Percentiles rank a stretch among this genome's conserved stretches.
Evolutionary conservation across 2,797 vertebrate species (phyloP).

Genomic region (Eulemur mongoz): DNA sequence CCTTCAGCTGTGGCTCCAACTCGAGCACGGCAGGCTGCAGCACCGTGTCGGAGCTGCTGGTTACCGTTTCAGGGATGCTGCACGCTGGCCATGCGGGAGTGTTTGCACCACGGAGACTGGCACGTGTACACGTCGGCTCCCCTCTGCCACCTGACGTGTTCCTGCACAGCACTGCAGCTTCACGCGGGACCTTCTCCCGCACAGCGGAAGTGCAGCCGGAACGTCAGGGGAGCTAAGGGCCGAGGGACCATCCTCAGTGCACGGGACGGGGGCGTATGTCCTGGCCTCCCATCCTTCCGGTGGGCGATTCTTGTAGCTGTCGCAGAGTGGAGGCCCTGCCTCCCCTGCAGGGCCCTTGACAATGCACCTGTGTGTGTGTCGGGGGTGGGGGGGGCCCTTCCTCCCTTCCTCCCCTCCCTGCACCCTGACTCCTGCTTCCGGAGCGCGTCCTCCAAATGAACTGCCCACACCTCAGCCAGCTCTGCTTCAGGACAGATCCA

Average conservation of each 20-base stretch:
- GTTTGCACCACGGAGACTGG: neutral
- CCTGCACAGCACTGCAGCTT: too few relatives aligned
- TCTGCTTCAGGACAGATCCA: neutral
- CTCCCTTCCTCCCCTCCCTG: neutral
- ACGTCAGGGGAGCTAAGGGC: too few relatives aligned
- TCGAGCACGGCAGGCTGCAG: accelerated
- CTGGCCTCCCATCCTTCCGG: neutral
- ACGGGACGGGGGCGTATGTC: accelerated
- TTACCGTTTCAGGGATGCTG: neutral
- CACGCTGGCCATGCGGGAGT: neutral
- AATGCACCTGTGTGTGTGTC: neutral
- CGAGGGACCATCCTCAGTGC: accelerated
- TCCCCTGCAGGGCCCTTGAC: neutral
- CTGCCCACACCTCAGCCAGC: too few relatives aligned
- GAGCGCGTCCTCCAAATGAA: accelerated
- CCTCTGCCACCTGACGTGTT: too few relatives aligned
- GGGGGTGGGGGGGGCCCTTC: too few relatives aligned
- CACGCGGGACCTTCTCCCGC: accelerated
- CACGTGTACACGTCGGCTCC: accelerated
- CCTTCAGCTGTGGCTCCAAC: neutral
- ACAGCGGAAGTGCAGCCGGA: neutral
- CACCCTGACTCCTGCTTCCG: neutral
- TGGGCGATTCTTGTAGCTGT: neutral
- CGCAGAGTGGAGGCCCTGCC: accelerated
- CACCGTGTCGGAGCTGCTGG: accelerated